Evolutionary conservation across 2,888 invertebrate species (phyloP).

Genomic region (Nomada ferruginata): DNA sequence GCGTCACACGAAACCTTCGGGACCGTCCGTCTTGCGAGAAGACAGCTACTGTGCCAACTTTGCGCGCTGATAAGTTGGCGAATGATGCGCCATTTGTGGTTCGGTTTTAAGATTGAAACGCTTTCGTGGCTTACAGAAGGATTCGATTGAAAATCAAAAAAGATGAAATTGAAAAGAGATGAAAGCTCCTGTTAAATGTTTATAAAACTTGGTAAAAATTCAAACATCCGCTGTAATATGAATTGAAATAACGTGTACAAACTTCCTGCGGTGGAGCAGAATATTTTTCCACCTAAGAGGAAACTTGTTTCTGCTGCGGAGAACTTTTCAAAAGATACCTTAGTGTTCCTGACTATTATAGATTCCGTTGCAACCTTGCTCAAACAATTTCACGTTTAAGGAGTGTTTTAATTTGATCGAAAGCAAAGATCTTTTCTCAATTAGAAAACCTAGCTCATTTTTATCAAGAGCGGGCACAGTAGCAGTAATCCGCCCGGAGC

Average conservation of each 20-base stretch:
- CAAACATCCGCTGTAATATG: not conserved
- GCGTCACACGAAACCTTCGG: not conserved
- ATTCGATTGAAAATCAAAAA: too few species aligned
- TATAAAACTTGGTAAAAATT: not conserved
- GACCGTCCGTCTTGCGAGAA: slow-evolving; percentile 1
- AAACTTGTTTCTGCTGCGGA: not conserved
- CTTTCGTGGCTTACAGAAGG: too few species aligned
- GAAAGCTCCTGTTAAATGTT: not conserved
- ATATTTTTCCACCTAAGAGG: not conserved
- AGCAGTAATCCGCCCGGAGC: slow-evolving; percentile 36
- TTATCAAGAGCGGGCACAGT: slow-evolving; percentile 6
- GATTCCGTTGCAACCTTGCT: not conserved
- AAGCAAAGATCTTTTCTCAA: not conserved
- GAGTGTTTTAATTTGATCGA: not conserved
- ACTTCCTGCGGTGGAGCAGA: not conserved
- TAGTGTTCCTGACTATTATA: not conserved
- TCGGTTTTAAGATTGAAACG: too few species aligned
- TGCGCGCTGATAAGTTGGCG: not conserved
- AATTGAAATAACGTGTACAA: not conserved
- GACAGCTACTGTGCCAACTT: not conserved
- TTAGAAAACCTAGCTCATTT: not conserved
- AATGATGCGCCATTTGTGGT: too few species aligned
- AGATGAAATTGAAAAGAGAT: too few species aligned
- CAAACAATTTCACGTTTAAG: not conserved
- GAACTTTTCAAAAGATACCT: not conserved